These are phyloP conservation scores for Isotomurus palustris DNA, from an alignment of 2,888 invertebrate genomes.

Conservation along the genomic window DNA sequence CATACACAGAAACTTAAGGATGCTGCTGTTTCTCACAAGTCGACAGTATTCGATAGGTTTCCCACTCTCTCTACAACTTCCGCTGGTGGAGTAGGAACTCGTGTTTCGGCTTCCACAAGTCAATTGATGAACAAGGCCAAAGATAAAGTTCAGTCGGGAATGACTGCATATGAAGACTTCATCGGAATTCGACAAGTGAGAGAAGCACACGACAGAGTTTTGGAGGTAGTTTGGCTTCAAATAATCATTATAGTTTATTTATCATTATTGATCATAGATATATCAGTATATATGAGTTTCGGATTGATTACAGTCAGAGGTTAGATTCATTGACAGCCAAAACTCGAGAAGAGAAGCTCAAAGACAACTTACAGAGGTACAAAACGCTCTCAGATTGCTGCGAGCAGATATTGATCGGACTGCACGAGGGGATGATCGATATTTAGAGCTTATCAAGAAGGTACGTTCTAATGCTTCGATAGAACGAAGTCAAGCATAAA, in stretches of 20 bases:
- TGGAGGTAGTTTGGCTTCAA: slow-evolving; percentile 54
- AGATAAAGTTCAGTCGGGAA: slow-evolving; percentile 31
- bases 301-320: slow-evolving; percentile 56
- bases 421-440: slow-evolving; percentile 70
- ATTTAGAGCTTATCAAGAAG: slow-evolving; percentile 66
- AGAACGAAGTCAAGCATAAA: background rate
- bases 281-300: background rate
- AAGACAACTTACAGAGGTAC: slow-evolving; percentile 58
- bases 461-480: slow-evolving; percentile 48
- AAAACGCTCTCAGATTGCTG: slow-evolving; percentile 63
- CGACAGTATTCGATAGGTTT: slow-evolving; percentile 2
- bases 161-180: slow-evolving; percentile 62
- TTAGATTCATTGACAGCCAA: slow-evolving; percentile 62
- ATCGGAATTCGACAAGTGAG: slow-evolving; percentile 74
- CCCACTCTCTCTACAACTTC: background rate
- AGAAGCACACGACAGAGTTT: slow-evolving; percentile 67
- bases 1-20: slow-evolving; percentile 7
- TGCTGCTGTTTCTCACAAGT: background rate
- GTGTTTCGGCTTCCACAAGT: too few species aligned
- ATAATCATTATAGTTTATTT: background rate
- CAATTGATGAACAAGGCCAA: slow-evolving; percentile 12
- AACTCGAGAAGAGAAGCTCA: slow-evolving; percentile 62
- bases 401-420: slow-evolving; percentile 72
- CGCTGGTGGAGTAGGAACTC: too few species aligned
- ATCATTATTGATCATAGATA: background rate